phyloP scores from a whole-genome alignment of 2,113 vertebrate species.

The Pedionomus torquatus region DNA sequence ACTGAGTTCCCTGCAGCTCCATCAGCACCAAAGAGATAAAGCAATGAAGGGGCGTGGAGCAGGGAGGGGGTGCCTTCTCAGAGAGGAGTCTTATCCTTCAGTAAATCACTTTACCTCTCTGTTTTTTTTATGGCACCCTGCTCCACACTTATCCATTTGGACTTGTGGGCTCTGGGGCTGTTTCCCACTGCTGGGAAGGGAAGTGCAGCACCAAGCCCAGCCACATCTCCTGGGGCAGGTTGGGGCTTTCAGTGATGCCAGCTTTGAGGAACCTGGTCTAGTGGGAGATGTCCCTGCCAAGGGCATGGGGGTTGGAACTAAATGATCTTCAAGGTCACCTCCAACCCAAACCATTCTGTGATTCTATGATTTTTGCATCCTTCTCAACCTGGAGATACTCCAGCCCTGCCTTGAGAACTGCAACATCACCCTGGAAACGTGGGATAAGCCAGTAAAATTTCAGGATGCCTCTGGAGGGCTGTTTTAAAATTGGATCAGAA shows the following conservation, averaged over 20 bases:
- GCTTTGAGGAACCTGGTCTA: background rate
- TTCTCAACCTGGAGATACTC: background rate
- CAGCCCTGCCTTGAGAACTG: background rate
- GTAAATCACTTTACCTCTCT: background rate
- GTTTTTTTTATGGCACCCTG: background rate
- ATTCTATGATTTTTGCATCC: background rate
- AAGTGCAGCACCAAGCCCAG: background rate
- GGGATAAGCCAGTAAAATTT: background rate
- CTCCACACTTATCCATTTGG: background rate
- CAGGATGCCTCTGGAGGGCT: background rate
- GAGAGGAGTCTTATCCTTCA: background rate
- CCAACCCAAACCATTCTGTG: background rate
- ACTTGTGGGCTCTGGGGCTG: background rate
- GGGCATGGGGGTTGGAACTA: background rate
- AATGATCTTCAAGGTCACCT: background rate
- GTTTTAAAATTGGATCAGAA: background rate
- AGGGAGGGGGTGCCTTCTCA: background rate
- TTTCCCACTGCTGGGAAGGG: background rate
- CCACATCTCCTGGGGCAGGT: accelerated
- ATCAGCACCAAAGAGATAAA: background rate
- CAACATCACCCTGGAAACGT: background rate
- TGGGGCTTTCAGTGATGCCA: background rate
- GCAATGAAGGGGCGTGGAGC: background rate
- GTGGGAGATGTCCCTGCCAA: background rate
- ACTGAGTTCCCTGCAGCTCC: background rate